These are phyloP conservation scores for Synergus itoensis DNA, from an alignment of 2,888 invertebrate genomes.

Conservation along the genomic window DNA sequence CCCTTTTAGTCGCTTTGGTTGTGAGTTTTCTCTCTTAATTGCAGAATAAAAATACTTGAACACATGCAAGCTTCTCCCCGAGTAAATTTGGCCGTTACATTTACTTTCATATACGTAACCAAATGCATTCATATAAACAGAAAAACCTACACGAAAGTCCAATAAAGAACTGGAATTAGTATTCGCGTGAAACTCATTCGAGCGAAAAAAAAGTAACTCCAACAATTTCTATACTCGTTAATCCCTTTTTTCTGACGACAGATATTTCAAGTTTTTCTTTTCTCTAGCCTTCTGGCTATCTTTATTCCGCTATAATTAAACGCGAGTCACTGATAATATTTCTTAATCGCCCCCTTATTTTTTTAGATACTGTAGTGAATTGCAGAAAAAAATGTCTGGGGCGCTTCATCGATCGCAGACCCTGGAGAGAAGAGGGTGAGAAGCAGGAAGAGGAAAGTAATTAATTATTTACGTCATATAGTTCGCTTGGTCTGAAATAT, in stretches of 20 bases:
- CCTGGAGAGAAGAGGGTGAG: slow-evolving; percentile 33
- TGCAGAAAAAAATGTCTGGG: slow-evolving; percentile 27
- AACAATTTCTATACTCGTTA: background rate
- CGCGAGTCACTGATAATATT: slow-evolving; percentile 14
- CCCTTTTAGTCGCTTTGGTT: background rate
- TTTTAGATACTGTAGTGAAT: slow-evolving; percentile 35
- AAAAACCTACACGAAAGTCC: background rate
- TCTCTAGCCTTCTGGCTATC: background rate
- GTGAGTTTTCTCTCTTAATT: background rate
- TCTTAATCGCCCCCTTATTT: slow-evolving; percentile 25
- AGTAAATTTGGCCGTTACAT: background rate
- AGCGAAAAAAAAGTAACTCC: background rate
- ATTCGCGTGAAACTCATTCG: background rate
- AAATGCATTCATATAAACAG: background rate
- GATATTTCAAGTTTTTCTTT: background rate
- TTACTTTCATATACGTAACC: background rate
- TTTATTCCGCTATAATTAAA: background rate
- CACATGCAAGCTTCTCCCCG: background rate
- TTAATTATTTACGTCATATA: slow-evolving; percentile 40
- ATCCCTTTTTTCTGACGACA: background rate
- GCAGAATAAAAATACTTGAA: background rate
- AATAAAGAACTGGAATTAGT: background rate
- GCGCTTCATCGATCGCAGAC: slow-evolving; percentile 39
- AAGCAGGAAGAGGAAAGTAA: slow-evolving; percentile 39
- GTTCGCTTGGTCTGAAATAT: slow-evolving; percentile 35